Evolutionary conservation across 2,113 vertebrate genomes (phyloP).

Genomic region (Hypomesus transpacificus): DNA sequence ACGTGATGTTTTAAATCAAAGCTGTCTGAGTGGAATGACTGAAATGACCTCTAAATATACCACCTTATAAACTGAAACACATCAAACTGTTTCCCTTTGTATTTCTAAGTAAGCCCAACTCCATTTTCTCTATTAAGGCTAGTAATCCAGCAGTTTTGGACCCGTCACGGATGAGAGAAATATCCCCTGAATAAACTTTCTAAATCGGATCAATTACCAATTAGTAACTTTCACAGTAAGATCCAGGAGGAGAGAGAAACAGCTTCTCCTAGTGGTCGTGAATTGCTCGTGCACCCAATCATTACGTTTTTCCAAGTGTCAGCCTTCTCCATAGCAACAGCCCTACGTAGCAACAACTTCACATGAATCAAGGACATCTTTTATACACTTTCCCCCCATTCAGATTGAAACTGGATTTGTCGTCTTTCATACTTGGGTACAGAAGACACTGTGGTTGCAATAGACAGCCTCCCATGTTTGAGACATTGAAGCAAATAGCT

Average conservation of each 20-base stretch:
- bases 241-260: conserved; percentile 49
- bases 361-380: conserved; percentile 55
- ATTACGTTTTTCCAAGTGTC: conserved; percentile 20
- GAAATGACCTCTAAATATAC: too few species aligned
- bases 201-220: too few species aligned
- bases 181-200: too few species aligned
- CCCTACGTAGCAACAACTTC: conserved; percentile 73
- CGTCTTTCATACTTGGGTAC: conserved; percentile 39
- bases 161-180: too few species aligned
- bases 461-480: neutral
- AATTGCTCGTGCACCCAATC: conserved; percentile 42
- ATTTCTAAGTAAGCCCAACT: too few species aligned
- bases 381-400: conserved; percentile 58
- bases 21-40: too few species aligned
- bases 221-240: neutral
- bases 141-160: too few species aligned
- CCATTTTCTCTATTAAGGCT: too few species aligned
- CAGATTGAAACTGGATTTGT: conserved; percentile 31
- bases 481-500: neutral
- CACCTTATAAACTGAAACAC: too few species aligned
- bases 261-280: conserved; percentile 71
- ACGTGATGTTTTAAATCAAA: too few species aligned
- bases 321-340: conserved; percentile 75
- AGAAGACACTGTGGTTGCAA: conserved; percentile 22
- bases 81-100: too few species aligned